Evolutionary conservation across 1,140 invertebrate species (phyloP), one percentile per base, ranked within the genome.

Genomic region (Lepidurus couesii): DNA sequence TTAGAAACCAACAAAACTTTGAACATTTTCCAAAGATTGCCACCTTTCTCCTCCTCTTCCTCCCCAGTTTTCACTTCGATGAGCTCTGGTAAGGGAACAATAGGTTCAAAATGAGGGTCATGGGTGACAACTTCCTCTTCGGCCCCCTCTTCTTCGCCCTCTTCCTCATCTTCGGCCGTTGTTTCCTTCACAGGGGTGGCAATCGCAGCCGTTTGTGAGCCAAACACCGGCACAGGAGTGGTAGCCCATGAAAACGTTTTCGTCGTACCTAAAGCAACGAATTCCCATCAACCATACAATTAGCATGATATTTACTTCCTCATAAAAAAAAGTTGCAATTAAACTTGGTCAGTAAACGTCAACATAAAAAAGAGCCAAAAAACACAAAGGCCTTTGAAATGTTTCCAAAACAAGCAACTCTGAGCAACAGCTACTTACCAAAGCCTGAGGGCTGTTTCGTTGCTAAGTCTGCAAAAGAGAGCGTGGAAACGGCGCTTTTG

Each of bases 11-110:
- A 65, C 16, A 65, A 21, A 65, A 7, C 7, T 13, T 21, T 65
- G 0, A 7, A 11, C 53, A n/a, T 21, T 65, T 65, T 9, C 8
- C 45, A 10, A 87, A 87, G 91, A 92, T 10, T 92, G 90, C 1
- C 13, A 65, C 53, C 53, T 80, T 84, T 90, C 44, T 86, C 82
- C 82, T 87, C 85, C 77, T 87, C 84, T 81, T 88, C 85, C 82
- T 88, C 87, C 10, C 91, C 93, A 13, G 93, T 97, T 81, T 89
- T 90, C 1, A 93, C 91, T 81, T 92, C 90, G 73, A 97, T 92
- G 76, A 92, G 88, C 77, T 95, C 93, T 1, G 94, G 93, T 78
- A 96, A 84, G 75, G 93, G 90, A 81, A 96, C 88, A 81, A 97
- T 92, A 11, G 95, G 93, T 81, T 95, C 91, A 83, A 94, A 96